phyloP scores from a whole-genome alignment of 1,140 invertebrate genomes.

The Rhopalosiphum padi region DNA sequence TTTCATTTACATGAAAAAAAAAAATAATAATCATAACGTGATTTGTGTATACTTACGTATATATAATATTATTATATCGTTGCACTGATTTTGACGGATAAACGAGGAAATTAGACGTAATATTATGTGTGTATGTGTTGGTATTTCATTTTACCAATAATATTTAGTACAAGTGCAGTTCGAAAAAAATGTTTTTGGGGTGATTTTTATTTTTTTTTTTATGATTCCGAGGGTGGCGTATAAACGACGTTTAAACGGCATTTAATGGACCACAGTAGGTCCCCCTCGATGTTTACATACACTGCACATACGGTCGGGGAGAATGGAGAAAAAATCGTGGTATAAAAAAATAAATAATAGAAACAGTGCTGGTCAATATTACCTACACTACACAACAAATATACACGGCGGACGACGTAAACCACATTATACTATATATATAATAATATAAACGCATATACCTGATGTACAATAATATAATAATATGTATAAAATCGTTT shows the following conservation, averaged over 20 bases:
- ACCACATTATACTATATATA: neutral
- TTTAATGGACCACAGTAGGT: conserved; percentile 36
- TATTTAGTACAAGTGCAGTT: neutral
- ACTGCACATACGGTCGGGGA: neutral
- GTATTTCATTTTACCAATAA: neutral
- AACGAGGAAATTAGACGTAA: neutral
- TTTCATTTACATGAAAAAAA: neutral
- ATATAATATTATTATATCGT: neutral
- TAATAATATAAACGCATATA: no score
- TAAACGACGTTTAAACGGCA: conserved; percentile 42
- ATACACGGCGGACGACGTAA: neutral
- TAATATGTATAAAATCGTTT: neutral
- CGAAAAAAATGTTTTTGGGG: neutral
- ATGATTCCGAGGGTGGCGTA: neutral
- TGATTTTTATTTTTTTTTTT: conserved; percentile 28
- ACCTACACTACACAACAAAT: neutral
- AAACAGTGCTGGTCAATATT: conserved; percentile 38
- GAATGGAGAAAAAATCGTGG: neutral
- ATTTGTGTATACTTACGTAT: neutral
- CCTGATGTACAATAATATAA: neutral
- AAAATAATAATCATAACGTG: neutral
- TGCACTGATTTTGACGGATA: neutral
- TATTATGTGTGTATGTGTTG: neutral
- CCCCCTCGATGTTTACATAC: conserved; percentile 41
- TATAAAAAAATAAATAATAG: conserved; percentile 36